Conservation (phyloP, 2,888 invertebrate genomes). For the Steromphala cineraria region DNA sequence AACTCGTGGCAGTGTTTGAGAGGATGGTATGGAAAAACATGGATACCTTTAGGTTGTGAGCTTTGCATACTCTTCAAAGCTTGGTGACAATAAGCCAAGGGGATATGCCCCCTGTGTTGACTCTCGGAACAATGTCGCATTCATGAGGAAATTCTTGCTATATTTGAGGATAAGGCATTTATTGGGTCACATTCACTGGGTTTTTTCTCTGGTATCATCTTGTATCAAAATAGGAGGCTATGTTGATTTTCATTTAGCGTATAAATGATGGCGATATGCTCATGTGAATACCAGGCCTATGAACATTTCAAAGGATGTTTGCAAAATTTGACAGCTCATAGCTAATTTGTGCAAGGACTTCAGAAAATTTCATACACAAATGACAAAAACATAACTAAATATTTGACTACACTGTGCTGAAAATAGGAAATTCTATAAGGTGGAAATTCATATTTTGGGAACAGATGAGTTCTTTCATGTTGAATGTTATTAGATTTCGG, state of each 20-base stretch:
- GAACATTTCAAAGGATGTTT: conserved; percentile 12
- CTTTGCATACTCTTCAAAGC: conserved; percentile 9
- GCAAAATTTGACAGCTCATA: conserved; percentile 9
- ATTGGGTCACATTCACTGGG: conserved; percentile 12
- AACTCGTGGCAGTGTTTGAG: not conserved
- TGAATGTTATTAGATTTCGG: no score
- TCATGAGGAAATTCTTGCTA: conserved; percentile 10
- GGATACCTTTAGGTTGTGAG: not conserved
- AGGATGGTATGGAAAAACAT: conserved; percentile 7
- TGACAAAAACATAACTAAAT: not conserved
- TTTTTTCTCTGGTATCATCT: conserved; percentile 7
- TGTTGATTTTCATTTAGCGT: conserved; percentile 13
- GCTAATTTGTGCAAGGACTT: conserved; percentile 9
- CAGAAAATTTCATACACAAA: conserved; percentile 5
- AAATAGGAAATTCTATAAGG: conserved; percentile 8
- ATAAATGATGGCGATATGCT: conserved; percentile 3
- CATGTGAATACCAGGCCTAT: not conserved
- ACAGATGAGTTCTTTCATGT: no score
- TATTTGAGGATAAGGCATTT: conserved; percentile 12
- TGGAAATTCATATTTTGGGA: conserved; percentile 8
- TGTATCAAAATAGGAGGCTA: conserved; percentile 1
- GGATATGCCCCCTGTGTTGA: not conserved
- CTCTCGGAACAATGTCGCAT: conserved; percentile 12
- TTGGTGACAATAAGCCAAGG: not conserved
- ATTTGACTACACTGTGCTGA: conserved; percentile 7